Percentiles rank a stretch among this genome's conserved stretches.
phyloP scores from a whole-genome alignment of 2,888 invertebrate species.

The Rhyacophila evoluta region DNA sequence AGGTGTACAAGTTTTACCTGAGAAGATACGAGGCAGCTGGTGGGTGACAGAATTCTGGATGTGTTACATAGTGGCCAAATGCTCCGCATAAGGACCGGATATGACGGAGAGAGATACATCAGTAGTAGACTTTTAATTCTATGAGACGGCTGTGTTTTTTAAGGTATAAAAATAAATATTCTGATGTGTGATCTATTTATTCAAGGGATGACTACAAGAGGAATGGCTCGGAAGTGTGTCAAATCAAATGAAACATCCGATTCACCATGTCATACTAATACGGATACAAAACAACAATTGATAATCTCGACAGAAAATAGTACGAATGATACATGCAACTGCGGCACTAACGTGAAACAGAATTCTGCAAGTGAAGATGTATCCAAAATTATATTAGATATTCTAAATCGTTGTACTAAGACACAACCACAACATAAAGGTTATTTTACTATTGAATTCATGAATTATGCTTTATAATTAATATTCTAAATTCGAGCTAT shows the following conservation, averaged over 20 bases:
- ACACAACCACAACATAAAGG: not conserved
- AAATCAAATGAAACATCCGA: not conserved
- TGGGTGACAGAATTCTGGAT: too few relatives aligned
- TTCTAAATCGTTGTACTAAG: not conserved
- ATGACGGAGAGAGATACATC: too few relatives aligned
- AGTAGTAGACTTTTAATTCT: too few relatives aligned
- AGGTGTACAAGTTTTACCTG: too few relatives aligned
- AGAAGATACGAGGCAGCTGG: too few relatives aligned
- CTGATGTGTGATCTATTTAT: too few relatives aligned
- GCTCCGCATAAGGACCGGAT: too few relatives aligned
- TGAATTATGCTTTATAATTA: too few relatives aligned
- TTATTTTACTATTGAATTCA: not conserved
- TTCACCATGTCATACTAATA: not conserved
- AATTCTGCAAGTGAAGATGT: constrained; percentile 32
- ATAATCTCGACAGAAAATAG: not conserved
- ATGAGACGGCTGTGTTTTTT: too few relatives aligned
- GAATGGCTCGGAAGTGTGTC: constrained; percentile 28
- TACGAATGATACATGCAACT: not conserved
- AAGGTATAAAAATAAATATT: too few relatives aligned
- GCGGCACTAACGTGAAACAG: not conserved
- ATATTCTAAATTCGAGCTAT: too few relatives aligned
- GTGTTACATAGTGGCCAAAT: too few relatives aligned
- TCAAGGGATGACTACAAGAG: constrained; percentile 40
- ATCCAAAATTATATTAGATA: not conserved
- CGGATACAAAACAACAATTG: not conserved